These are phyloP conservation scores for Tuta absoluta DNA, from an alignment of 2,888 invertebrate species.

Conservation along the genomic window DNA sequence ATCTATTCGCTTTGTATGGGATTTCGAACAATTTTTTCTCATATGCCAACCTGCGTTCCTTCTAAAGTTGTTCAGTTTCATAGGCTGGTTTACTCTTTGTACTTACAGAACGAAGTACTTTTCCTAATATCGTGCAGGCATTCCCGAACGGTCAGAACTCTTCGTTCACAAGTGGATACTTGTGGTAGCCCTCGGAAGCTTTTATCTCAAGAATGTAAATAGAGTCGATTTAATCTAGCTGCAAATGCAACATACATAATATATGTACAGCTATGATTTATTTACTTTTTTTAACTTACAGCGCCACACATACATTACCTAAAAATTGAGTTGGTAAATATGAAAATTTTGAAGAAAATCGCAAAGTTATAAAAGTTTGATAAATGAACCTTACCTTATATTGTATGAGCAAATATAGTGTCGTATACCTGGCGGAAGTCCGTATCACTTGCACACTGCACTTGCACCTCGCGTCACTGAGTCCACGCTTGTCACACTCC, in stretches of 20 bases:
- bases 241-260: neutral
- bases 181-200: neutral
- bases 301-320: neutral
- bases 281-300: neutral
- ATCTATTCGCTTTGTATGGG: no score
- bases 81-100: no score
- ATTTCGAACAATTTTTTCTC: no score
- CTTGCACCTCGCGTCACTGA: conserved; percentile 37
- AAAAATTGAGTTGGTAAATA: neutral
- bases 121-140: no score
- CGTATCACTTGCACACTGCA: conserved; percentile 58
- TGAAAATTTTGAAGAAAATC: neutral
- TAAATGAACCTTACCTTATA: conserved; percentile 1
- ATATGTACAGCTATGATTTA: no score
- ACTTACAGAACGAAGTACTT: no score
- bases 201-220: neutral
- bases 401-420: neutral
- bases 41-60: no score
- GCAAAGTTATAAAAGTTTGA: neutral
- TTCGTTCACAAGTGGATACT: neutral
- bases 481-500: neutral
- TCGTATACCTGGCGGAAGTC: conserved; percentile 17
- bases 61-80: no score
- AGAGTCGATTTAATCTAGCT: neutral
- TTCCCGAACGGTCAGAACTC: neutral